These are phyloP conservation scores for Gasterosteus nipponicus DNA, from an alignment of 2,113 vertebrate genomes.

Conservation along the genomic window DNA sequence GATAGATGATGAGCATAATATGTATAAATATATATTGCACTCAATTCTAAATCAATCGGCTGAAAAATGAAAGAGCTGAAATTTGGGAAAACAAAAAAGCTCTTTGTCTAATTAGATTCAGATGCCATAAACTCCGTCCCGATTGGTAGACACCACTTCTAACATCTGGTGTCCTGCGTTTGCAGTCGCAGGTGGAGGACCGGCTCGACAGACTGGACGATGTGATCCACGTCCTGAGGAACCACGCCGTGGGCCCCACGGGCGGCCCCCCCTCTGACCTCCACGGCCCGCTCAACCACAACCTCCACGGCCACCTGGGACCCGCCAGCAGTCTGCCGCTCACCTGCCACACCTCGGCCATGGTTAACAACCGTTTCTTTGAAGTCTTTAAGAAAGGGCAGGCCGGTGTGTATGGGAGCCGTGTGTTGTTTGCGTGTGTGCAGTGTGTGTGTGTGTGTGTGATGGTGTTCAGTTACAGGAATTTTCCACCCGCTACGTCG, in stretches of 20 bases:
- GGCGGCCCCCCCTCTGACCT: constrained; percentile 87
- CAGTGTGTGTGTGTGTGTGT: constrained; percentile 16
- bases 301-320: constrained; percentile 54
- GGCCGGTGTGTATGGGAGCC: constrained; percentile 33
- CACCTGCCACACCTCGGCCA: constrained; percentile 83
- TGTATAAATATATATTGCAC: not conserved
- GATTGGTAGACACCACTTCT: not conserved
- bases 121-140: not conserved
- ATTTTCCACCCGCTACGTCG: constrained; percentile 78
- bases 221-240: constrained; percentile 94
- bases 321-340: constrained; percentile 54
- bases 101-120: not conserved
- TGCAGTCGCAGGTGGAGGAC: constrained; percentile 94
- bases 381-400: constrained; percentile 50
- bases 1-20: not conserved
- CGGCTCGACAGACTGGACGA: constrained; percentile 95
- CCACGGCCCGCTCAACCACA: constrained; percentile 74
- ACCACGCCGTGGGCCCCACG: constrained; percentile 93
- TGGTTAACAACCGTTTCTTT: constrained; percentile 73
- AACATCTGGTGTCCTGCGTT: constrained; percentile 9
- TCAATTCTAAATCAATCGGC: too few relatives aligned
- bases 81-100: not conserved
- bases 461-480: constrained; percentile 61
- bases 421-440: constrained; percentile 11
- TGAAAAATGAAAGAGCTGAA: too few relatives aligned